Evolutionary conservation across 2,888 invertebrate species (phyloP), one percentile per base, ranked within the genome.

Genomic region (Drosophila anceps): DNA sequence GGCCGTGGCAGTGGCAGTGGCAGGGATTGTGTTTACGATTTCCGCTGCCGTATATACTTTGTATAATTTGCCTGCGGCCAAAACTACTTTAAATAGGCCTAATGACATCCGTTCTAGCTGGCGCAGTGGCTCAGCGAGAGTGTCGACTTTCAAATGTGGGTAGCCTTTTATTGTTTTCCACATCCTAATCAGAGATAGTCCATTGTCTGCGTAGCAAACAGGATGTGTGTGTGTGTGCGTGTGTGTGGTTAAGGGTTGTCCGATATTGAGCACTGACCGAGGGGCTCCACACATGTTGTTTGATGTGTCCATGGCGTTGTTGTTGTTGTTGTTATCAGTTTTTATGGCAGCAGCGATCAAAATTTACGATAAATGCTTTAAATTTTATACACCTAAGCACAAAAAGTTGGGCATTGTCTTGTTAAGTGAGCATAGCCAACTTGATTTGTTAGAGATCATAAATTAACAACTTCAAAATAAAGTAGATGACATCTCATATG

Each of bases 391-490:
- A 76, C 82, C 84, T 82, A 72, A 72, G 66, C 50, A 77, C 59
- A 69, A 71, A 73, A 76, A 73, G 64, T 77, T 82, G 43, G 29
- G 20, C 57, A 76, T 84, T 79, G 79, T 78, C 74, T 71, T 78
- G 88, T 89, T 88, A 91, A 91, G 87, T 87, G 87, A 90, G 91
- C 91, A 87, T 90, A 69, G 77, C 90, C 81, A 91, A 91, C 82
- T 79, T 80, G 90, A 91, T 91, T 91, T 91, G 91, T 85, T 87
- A 84, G 76, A 91, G 90, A 83, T 84, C 91, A 91, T 91, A 91
- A 91, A 91, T 91, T 81, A 77, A 69, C 58, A 60, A 66, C 53
- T 48, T 48, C 37, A 57, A 79, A 79, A 79, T 75, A 69, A 68
- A 71, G 33, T 79, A 84, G 81, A 78, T 81, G 84, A 78, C 87